phyloP scores from a whole-genome alignment of 2,113 vertebrate species.

The Delphinus delphis region DNA sequence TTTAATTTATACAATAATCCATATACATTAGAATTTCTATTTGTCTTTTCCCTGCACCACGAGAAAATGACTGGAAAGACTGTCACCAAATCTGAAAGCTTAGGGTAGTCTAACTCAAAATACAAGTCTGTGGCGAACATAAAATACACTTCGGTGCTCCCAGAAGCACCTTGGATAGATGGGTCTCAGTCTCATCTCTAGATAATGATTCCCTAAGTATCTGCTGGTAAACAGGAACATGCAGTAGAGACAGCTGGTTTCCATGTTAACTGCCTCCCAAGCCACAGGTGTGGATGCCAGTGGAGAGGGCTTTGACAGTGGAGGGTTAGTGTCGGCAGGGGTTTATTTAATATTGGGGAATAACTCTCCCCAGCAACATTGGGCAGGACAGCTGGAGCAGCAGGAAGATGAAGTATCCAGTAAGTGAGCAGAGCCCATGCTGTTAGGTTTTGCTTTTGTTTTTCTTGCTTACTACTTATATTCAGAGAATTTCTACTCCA shows the following conservation, averaged over 20 bases:
- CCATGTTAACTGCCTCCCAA: neutral
- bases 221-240: fast-evolving
- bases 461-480: neutral
- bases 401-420: neutral
- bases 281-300: neutral
- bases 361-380: neutral
- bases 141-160: neutral
- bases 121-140: neutral
- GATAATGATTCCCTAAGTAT: no score
- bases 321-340: neutral
- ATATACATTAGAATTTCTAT: neutral
- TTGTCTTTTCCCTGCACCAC: neutral
- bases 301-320: neutral
- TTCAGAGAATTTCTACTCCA: neutral
- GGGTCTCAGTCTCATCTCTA: neutral
- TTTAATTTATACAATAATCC: neutral
- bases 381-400: neutral
- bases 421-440: neutral
- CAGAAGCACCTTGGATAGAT: neutral
- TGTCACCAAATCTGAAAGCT: neutral
- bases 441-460: neutral
- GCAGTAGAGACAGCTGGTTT: neutral
- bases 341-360: neutral
- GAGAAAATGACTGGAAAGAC: neutral
- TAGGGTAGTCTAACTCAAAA: neutral